Conservation (phyloP, 2,888 invertebrate genomes). For the Dicycla oo region DNA sequence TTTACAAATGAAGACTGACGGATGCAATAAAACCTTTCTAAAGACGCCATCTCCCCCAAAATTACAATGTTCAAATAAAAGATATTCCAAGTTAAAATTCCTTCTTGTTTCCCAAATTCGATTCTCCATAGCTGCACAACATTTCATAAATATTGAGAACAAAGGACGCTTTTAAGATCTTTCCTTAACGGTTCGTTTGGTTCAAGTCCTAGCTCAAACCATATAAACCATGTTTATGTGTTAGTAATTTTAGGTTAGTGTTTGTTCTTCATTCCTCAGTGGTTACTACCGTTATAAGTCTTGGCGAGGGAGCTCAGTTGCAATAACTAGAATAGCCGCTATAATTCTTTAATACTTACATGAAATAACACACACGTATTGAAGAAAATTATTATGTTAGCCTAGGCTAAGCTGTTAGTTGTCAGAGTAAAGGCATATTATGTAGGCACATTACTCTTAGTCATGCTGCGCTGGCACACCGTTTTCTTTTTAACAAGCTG, state of each 20-base stretch:
- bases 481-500: conserved; percentile 33
- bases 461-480: conserved; percentile 19
- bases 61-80: conserved; percentile 51
- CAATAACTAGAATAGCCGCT: conserved; percentile 28
- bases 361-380: conserved; percentile 26
- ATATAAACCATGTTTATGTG: conserved; percentile 53
- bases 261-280: conserved; percentile 51
- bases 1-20: conserved; percentile 16
- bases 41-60: conserved; percentile 36
- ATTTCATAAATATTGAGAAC: conserved; percentile 62
- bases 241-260: conserved; percentile 49
- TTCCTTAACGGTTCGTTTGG: conserved; percentile 57
- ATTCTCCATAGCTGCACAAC: conserved; percentile 48
- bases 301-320: conserved; percentile 28
- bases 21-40: conserved; percentile 47
- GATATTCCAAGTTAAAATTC: conserved; percentile 50
- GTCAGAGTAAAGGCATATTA: conserved; percentile 10
- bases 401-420: background rate
- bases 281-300: conserved; percentile 43
- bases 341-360: conserved; percentile 43
- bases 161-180: conserved; percentile 62
- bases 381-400: conserved; percentile 13
- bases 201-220: conserved; percentile 51
- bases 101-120: conserved; percentile 43
- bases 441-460: conserved; percentile 9